Evolutionary conservation across 2,113 vertebrate genomes (phyloP).

Genomic region (Menura novaehollandiae): DNA sequence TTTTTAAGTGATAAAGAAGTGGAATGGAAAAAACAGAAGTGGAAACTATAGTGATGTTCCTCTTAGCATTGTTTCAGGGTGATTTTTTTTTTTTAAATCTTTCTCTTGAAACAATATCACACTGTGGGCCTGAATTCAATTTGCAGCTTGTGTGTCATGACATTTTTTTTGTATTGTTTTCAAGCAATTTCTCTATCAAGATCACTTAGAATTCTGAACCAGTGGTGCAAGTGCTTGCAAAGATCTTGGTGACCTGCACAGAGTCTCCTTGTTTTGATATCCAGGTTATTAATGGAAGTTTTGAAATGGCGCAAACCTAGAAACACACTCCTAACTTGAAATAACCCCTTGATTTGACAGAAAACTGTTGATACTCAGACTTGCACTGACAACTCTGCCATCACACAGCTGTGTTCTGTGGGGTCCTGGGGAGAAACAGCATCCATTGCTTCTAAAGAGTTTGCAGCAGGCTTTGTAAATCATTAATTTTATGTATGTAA

Average conservation of each 20-base stretch:
- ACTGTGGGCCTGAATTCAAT: not conserved
- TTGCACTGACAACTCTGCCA: not conserved
- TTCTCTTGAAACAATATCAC: not conserved
- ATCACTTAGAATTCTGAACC: not conserved
- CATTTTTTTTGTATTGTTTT: not conserved
- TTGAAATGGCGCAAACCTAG: not conserved
- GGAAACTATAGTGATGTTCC: not conserved
- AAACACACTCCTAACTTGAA: not conserved
- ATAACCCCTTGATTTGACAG: not conserved
- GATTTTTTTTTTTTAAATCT: not conserved
- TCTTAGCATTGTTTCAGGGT: not conserved
- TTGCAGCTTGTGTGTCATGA: not conserved
- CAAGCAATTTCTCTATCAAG: not conserved
- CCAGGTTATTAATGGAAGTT: not conserved
- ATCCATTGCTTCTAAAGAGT: not conserved
- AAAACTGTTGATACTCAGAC: not conserved
- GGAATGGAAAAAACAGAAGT: not conserved
- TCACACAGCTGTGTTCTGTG: accelerated
- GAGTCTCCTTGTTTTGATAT: not conserved
- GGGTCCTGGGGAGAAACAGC: not conserved
- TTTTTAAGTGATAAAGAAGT: not conserved
- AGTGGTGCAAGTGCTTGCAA: not conserved
- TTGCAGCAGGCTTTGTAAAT: not conserved
- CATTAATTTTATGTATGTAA: not conserved
- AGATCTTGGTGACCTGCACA: not conserved